Base-by-base conservation (phyloP, 2,888 invertebrate species). In the Drosophila subsilvestris region DNA sequence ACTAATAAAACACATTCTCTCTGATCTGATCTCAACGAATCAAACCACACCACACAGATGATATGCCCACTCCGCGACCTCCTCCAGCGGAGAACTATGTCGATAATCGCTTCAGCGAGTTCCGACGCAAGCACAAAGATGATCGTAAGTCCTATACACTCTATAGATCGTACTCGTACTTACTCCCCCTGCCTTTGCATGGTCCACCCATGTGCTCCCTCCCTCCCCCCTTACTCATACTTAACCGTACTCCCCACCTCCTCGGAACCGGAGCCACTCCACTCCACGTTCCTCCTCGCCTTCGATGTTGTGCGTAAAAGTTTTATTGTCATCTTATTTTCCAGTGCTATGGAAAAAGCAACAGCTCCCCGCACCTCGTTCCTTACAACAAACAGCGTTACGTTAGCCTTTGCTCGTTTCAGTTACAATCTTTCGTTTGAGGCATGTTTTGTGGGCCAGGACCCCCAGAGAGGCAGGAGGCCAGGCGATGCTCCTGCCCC, bases 111-210 rank as follows among this genome's bases (percentile, higher is more conserved):
- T 90, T 88, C 75, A 91, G 91, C 80, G 92, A 92, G 77, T 94
- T 94, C 92, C 93, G 94, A 86, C 93, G 94, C 90, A 94, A 94
- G 92, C 94, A 94, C 91, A 94, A 93, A 91, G 93, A 93, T 88
- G 94, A 94, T 92, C 94, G 94, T 94, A 94, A 94, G 94, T 94
- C 37, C n/a, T 67, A 22, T 22, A 22, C 22, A 22, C 22, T 22
- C 22, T n/a, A 22, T 22, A 22, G 22, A 22, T 14, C 44, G 58
- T 58, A 25, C 61, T 47, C 47, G 45, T 22, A 45, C 45, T 17
- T 17, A 12, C 48, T 32, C 63, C 17, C 53, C 44, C 45, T 42
- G 66, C 66, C 43, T 69, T 56, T 66, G 66, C 66, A 66, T 66
- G 66, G 66, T 43, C 74, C 70, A 45, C 44, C 48, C 37, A 43